Conservation (phyloP, 2,888 invertebrate species). For the Drosophila eohydei region DNA sequence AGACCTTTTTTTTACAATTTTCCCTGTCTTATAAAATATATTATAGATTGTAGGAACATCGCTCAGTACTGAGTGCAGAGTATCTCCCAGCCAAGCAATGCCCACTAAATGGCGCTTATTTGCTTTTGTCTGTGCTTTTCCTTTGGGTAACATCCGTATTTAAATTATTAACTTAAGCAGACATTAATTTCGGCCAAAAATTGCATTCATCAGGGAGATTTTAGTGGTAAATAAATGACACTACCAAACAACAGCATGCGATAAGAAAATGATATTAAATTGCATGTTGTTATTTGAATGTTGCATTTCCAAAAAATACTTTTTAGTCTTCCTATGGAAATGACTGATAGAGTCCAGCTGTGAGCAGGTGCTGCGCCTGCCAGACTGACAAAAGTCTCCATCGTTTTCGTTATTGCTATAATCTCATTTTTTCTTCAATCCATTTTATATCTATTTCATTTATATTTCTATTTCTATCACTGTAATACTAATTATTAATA, state of each 20-base stretch:
- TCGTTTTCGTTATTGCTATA: too few relatives aligned
- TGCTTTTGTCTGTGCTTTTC: constrained; percentile 29
- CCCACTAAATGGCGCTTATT: neutral
- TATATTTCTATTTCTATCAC: too few relatives aligned
- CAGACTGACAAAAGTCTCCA: too few relatives aligned
- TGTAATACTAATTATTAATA: too few relatives aligned
- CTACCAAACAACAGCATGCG: neutral
- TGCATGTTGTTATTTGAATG: neutral
- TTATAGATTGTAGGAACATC: neutral
- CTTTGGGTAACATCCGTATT: constrained; percentile 70
- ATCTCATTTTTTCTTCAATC: too few relatives aligned
- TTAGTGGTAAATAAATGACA: constrained; percentile 46
- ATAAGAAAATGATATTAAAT: neutral
- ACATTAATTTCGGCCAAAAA: constrained; percentile 58
- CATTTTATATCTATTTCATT: too few relatives aligned
- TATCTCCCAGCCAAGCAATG: neutral
- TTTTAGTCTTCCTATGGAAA: neutral
- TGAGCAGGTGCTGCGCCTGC: too few relatives aligned
- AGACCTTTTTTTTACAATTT: neutral
- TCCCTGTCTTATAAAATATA: neutral
- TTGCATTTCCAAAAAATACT: neutral
- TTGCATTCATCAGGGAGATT: constrained; percentile 28
- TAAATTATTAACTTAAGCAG: constrained; percentile 68
- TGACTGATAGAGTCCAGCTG: neutral
- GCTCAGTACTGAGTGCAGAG: neutral